phyloP scores from a whole-genome alignment of 2,888 invertebrate genomes.

The Dendrolimus pini region DNA sequence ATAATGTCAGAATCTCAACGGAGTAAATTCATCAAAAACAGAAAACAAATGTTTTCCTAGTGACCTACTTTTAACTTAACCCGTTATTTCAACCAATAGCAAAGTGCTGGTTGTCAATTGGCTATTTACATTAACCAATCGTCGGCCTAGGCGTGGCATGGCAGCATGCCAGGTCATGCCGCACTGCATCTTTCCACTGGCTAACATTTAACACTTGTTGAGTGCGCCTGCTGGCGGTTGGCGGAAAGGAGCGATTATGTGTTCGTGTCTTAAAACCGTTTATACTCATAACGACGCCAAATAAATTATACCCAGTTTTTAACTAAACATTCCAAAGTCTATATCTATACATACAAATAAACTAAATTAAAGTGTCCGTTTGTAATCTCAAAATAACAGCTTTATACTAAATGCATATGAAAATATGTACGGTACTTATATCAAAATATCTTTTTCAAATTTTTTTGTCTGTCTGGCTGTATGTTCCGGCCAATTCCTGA shows the following conservation, averaged over 20 bases:
- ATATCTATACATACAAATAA: background rate
- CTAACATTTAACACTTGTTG: conserved; percentile 47
- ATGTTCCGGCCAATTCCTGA: background rate
- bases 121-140: conserved; percentile 74
- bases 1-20: background rate
- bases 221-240: conserved; percentile 17
- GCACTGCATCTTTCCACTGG: conserved; percentile 52
- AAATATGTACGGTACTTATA: background rate
- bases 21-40: background rate
- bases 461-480: background rate
- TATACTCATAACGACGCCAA: too few relatives aligned
- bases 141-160: conserved; percentile 72
- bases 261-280: too few relatives aligned
- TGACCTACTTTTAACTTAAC: conserved; percentile 55
- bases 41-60: conserved; percentile 23
- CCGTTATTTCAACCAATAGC: conserved; percentile 61
- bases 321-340: too few relatives aligned
- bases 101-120: conserved; percentile 68
- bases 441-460: background rate
- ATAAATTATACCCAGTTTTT: too few relatives aligned
- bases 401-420: background rate
- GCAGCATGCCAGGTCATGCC: conserved; percentile 59
- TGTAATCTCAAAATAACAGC: background rate
- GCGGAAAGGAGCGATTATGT: conserved; percentile 11
- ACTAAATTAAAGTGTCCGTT: background rate